Conservation (phyloP, 2,113 vertebrate species). For the Furnarius figulus region DNA sequence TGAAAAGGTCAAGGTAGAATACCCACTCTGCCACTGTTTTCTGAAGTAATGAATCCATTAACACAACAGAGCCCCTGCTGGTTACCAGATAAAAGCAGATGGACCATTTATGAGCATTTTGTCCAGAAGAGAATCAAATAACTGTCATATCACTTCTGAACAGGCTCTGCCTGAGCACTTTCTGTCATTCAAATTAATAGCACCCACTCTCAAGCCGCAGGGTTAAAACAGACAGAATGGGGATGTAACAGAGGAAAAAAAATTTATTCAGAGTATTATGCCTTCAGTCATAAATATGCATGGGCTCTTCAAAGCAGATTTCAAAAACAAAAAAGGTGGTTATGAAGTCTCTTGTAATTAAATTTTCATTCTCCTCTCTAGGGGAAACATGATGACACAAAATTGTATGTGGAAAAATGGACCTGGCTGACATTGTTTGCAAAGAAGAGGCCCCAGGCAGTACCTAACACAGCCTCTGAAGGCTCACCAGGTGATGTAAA, state of each 20-base stretch:
- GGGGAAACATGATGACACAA: neutral
- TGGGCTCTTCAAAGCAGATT: neutral
- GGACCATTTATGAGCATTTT: slow-evolving; percentile 12
- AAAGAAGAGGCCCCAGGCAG: neutral
- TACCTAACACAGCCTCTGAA: neutral
- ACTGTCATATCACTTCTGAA: neutral
- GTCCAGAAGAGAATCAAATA: neutral
- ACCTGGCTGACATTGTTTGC: neutral
- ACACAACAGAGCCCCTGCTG: neutral
- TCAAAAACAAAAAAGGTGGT: neutral
- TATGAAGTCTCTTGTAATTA: neutral
- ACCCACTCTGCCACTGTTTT: neutral
- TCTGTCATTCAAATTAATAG: neutral
- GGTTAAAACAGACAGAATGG: neutral
- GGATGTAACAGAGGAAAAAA: neutral
- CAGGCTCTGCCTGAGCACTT: neutral
- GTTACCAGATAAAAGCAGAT: neutral
- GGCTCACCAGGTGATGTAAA: neutral
- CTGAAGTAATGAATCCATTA: neutral
- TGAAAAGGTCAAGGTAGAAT: neutral
- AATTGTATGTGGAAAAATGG: neutral
- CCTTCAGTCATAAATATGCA: slow-evolving; percentile 6
- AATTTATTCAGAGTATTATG: neutral
- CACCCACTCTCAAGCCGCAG: neutral
- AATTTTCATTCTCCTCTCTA: slow-evolving; percentile 20